Evolutionary conservation across 2,113 vertebrate genomes (phyloP), one percentile per base, ranked within the genome.

Genomic region (Campylomormyrus tamandua): DNA sequence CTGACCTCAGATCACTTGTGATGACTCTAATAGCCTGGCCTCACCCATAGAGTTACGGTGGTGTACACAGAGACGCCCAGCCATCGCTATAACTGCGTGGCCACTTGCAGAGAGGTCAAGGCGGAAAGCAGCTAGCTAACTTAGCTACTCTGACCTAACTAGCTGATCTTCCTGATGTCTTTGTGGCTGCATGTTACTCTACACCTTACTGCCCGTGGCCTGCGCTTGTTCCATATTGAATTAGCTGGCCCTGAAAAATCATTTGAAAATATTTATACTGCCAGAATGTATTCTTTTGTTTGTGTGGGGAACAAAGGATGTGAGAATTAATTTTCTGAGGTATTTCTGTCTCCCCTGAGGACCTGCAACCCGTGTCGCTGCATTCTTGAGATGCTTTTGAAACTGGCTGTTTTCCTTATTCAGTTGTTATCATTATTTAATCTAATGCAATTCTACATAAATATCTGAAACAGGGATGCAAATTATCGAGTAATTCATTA

Each of bases 261-360:
- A 70, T 70, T 70, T 70, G 0, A 35, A 87, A 52, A 56, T n/a
- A 87, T 53, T 35, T 87, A 87, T 31, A 50, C 45, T 49, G 48
- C 46, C 48, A 19, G 19, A 86, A 49, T 86, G 84, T 86, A 56
- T 35, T 87, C 27, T n/a, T 53, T 87, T 87, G 49, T 53, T 52
- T 53, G 24, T 53, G 85, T 53, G 49, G 13, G 85, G 27, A 53
- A 53, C 24, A 17, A 53, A 53, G 27, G n/a, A 87, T 35, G 45
- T 46, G 85, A 53, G 24, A 27, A 87, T 87, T 87, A 87, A 53
- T 52, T 53, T 53, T 53, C 27, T 87, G 50, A 53, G n/a, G 27
- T 53, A 53, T 87, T 53, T 87, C 39, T 87, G 45, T 87, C 15
- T 87, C 27, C 85, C 85, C 50, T 87, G 13, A 56, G 85, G 85